Conservation (phyloP, 2,888 invertebrate species). For the Pristionchus arcanus region DNA sequence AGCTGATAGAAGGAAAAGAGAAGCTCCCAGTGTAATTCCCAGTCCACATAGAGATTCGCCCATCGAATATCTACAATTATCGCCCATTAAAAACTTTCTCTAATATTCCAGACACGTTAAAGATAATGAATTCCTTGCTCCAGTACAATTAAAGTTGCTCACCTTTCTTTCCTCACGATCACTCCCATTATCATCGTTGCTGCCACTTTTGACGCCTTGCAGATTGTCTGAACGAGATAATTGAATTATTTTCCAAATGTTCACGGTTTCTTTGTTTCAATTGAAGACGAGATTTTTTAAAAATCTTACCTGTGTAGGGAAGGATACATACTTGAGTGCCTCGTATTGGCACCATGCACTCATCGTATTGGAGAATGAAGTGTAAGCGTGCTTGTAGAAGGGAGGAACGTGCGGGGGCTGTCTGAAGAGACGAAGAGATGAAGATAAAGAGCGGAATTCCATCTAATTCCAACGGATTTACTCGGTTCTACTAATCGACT, state of each 20-base stretch:
- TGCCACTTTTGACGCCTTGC: constrained; percentile 98
- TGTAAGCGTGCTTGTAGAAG: constrained; percentile 94
- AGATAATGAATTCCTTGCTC: too few species aligned
- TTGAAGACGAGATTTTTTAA: constrained; percentile 17
- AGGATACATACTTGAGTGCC: constrained; percentile 97
- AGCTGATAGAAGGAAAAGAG: constrained; percentile 87
- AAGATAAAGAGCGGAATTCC: too few species aligned
- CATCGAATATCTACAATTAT: constrained; percentile 78
- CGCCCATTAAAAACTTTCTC: background rate
- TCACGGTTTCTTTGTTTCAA: too few species aligned
- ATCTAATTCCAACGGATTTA: too few species aligned
- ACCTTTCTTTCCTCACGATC: constrained; percentile 85
- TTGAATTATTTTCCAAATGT: background rate
- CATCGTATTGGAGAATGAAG: constrained; percentile 96
- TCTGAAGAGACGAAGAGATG: constrained; percentile 58
- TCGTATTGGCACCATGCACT: constrained; percentile 99
- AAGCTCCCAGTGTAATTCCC: constrained; percentile 93
- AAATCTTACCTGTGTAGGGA: constrained; percentile 90
- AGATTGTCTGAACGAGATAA: constrained; percentile 80
- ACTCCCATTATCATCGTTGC: constrained; percentile 99
- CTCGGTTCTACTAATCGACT: too few species aligned
- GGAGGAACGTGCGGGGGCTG: constrained; percentile 89
- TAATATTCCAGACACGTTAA: too few species aligned
- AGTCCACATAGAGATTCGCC: constrained; percentile 94
- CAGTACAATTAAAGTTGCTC: background rate